phyloP scores from a whole-genome alignment of 2,888 invertebrate genomes.

The Philaethria dido region DNA sequence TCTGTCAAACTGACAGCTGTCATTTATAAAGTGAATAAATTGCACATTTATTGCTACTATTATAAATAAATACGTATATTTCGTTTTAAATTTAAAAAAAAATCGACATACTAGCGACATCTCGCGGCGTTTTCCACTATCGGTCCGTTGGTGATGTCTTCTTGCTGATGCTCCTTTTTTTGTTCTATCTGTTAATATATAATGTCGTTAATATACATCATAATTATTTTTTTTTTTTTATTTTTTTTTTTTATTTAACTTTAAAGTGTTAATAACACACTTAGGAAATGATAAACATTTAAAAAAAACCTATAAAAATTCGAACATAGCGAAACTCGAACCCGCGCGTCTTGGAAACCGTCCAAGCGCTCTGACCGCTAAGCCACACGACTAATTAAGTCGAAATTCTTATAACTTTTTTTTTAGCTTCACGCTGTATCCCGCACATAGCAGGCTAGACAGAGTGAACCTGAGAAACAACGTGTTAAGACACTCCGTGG shows the following conservation, averaged over 20 bases:
- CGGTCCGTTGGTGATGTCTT: constrained; percentile 14
- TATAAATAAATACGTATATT: constrained; percentile 6
- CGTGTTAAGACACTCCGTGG: not conserved
- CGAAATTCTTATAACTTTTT: too few relatives aligned
- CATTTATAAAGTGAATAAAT: not conserved
- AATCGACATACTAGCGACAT: constrained; percentile 7
- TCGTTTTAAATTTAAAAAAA: not conserved
- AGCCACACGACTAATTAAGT: too few relatives aligned
- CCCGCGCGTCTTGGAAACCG: too few relatives aligned
- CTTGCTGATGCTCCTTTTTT: not conserved
- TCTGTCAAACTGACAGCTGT: not conserved
- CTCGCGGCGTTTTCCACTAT: constrained; percentile 18
- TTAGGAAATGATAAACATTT: too few relatives aligned
- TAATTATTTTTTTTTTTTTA: not conserved
- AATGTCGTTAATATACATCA: not conserved
- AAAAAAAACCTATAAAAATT: too few relatives aligned
- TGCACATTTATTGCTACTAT: constrained; percentile 18
- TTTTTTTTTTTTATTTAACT: too few relatives aligned
- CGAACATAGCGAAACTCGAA: too few relatives aligned
- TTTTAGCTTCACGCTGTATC: too few relatives aligned
- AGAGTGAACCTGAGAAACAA: too few relatives aligned
- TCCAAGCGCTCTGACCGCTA: too few relatives aligned
- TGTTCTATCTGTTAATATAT: constrained; percentile 16
- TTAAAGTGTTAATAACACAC: too few relatives aligned
- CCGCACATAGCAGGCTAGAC: not conserved